Base-by-base conservation (phyloP, 2,888 invertebrate species). In the Parnassius smintheus region DNA sequence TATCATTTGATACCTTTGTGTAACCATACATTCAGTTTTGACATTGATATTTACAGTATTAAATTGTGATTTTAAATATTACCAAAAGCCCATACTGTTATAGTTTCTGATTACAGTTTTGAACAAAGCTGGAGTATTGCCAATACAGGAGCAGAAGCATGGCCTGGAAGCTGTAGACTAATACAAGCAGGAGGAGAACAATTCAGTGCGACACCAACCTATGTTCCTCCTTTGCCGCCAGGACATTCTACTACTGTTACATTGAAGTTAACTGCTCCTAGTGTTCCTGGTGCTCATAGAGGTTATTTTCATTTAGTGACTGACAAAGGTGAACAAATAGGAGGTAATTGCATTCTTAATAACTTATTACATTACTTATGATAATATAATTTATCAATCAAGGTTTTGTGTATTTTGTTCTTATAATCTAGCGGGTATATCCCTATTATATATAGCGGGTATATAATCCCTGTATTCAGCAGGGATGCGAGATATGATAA, bases 281-380 rank as follows among this genome's bases (percentile, higher is more conserved):
- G 93, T 12, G 82, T 89, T 62, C 92, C 95, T 50, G 97, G 97
- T 11, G 93, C 94, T 18, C 96, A 96, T 84, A 94, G 96, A 84
- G 96, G 96, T 71, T 96, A 96, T 91, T 99, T 98, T 95, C 94
- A 98, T 77, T 93, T 98, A 92, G 95, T 95, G 76, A 97, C 97
- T 64, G 93, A 96, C 50, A 95, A 95, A 75, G 98, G 98, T 66
- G 94, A 96, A 74, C 97, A 96, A 86, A 98, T 98, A 93, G 99
- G 99, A 85, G 98, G 98, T 98, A 90, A 76, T 12, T 13, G 12
- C n/a, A 52, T 35, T 35, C 35, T 35, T 35, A 35, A 7, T 35
- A 35, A 35, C 35, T 4, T 7, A 7, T 35, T 35, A 7, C 35
- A 4, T 7, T 35, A 35, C 35, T 35, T 35, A 35, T 7, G 7